Evolutionary conservation across 2,113 vertebrate species (phyloP).

Genomic region (Chlamydotis undulata): DNA sequence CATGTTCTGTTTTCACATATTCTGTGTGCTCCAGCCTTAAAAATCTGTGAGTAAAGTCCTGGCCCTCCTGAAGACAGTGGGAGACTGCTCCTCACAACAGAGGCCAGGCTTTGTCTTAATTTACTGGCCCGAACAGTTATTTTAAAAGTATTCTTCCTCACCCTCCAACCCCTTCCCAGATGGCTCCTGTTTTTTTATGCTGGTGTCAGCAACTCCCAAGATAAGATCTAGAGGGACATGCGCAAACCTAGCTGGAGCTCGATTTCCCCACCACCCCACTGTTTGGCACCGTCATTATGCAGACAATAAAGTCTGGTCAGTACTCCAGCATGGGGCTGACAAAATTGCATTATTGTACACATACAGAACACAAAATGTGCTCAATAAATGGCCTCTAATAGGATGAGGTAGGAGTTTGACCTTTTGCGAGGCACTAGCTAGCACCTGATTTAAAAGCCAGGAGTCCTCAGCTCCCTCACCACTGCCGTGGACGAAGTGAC

Average conservation of each 20-base stretch:
- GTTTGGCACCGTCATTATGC: background rate
- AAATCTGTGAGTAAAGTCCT: background rate
- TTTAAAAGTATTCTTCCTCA: background rate
- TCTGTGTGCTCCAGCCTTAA: background rate
- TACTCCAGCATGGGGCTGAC: background rate
- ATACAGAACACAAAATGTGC: background rate
- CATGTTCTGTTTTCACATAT: background rate
- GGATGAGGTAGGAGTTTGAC: background rate
- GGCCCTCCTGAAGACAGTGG: background rate
- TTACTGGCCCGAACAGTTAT: background rate
- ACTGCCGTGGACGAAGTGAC: background rate
- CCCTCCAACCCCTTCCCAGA: background rate
- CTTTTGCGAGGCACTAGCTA: background rate
- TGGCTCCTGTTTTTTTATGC: background rate
- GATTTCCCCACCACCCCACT: background rate
- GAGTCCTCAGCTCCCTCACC: background rate
- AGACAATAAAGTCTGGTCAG: background rate
- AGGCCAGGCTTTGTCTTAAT: background rate
- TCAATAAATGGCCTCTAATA: background rate
- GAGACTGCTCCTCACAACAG: background rate
- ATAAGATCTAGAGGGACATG: background rate
- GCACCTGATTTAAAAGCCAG: background rate
- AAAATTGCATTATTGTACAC: accelerated
- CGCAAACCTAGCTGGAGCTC: background rate
- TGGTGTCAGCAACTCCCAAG: background rate